Percentiles rank a stretch among this genome's conserved stretches.
Conservation (phyloP, 1,140 invertebrate genomes). For the Musca vetustissima region DNA sequence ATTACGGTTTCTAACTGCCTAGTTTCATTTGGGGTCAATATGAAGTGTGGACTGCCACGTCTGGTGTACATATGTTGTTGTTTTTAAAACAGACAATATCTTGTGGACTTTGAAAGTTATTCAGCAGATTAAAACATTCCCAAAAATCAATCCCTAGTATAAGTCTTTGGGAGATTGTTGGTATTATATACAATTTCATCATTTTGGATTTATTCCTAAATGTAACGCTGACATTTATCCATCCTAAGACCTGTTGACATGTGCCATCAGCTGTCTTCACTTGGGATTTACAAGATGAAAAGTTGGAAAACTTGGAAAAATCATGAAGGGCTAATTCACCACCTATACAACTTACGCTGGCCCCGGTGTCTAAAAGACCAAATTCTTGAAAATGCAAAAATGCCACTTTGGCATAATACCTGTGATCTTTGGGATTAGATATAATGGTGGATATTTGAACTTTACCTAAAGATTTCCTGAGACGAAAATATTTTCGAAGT, state of each 20-base stretch:
- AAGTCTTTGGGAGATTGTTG: neutral
- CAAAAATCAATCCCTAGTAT: neutral
- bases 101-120: neutral
- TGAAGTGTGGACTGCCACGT: neutral
- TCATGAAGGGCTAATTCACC: neutral
- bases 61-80: neutral
- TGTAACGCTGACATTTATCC: neutral
- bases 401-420: neutral
- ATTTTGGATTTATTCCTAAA: neutral
- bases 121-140: neutral
- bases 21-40: neutral
- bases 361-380: neutral
- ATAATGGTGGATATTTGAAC: neutral
- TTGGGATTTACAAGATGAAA: neutral
- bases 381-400: constrained; percentile 11
- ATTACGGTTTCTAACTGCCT: neutral
- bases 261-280: constrained; percentile 6
- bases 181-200: neutral
- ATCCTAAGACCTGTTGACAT: neutral
- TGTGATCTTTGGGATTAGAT: neutral
- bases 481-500: neutral
- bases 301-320: neutral
- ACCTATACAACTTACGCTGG: constrained; percentile 9
- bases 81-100: neutral
- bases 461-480: neutral